Base-by-base conservation (phyloP, 2,888 invertebrate genomes). In the Perithous albicinctus region DNA sequence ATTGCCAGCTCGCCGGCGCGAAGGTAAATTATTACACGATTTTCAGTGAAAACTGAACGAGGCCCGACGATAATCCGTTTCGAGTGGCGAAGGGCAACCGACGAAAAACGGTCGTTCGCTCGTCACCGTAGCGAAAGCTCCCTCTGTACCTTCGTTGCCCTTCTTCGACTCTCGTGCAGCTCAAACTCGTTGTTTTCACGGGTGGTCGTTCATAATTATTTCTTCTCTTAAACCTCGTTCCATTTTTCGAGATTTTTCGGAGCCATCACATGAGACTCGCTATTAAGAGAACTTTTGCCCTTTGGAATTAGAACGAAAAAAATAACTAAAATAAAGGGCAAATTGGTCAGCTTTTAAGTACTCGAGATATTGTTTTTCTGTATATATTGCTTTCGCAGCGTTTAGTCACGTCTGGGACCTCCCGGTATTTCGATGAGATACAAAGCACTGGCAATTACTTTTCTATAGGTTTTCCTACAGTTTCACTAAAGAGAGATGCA, bases 11-110 rank as follows among this genome's bases (percentile, higher is more conserved):
- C 43, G 63, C 18, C n/a, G 59, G 59, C 75, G 82, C 70, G 35
- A 56, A 66, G 78, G 70, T 78, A 82, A 82, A 82, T 82, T 82
- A 82, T 82, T 79, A 66, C 75, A 75, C 78, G 70, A 64, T 82
- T 75, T 82, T 48, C n/a, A 29, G 75, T 78, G 75, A 69, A 82
- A 70, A 75, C 56, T 41, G 35, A 73, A 70, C 61, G 66, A 75
- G 72, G 43, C 77, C 51, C 61, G 43, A 43, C 78, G 78, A 82
- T 82, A 82, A 82, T 82, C 82, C 79, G 75, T 79, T 78, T 82
- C 72, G 78, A 82, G 82, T 82, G 78, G 66, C 51, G 56, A 79
- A 75, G 67, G 23, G 51, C 23, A 41, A 46, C 48, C 67, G 73
- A 46, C 56, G 61, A 23, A 67, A n/a, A n/a, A n/a, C n/a, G n/a